Base-by-base conservation (phyloP, 2,113 vertebrate species). In the Aptenodytes patagonicus region DNA sequence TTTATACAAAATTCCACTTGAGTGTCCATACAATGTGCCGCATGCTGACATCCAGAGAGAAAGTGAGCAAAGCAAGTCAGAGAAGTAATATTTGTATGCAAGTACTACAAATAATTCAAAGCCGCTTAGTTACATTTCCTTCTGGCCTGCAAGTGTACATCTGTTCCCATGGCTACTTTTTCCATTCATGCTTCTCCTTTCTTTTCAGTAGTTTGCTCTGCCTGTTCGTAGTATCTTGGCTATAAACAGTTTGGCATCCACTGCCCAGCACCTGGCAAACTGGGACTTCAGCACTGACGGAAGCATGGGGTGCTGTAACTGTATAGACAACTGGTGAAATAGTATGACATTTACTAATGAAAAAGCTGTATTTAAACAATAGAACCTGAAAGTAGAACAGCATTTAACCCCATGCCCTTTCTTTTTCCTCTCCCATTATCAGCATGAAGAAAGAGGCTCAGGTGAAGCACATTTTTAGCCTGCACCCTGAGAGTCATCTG, bases 91-190 rank as follows among this genome's bases (percentile, higher is more conserved):
- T 79, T 89, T 83, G 34, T 49, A 52, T 49, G 66, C 32, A 86
- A 95, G 62, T 38, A 38, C 22, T 13, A 65, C 22, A 49, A 31
- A 73, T 72, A 28, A 44, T 79, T 90, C 78, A 62, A 83, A 83
- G 75, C 22, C 21, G 34, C 64, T 57, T 83, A 54, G 75, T 62
- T 68, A 64, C 40, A 49, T 88, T 69, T 88, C 22, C 54, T 93
- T 83, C 84, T 77, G 66, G 46, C 61, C 75, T 57, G 31, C 44
- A 80, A 95, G n/a, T 2, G 1, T 73, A 76, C 75, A 70, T 91
- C 95, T 96, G 84, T 93, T 96, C 84, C 87, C 92, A 95, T 61
- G 78, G 70, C 62, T 93, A 77, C 82, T 80, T 94, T 61, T 88
- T 65, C 87, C 40, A 49, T 73, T 91, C 22, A 20, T 3, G 9